A percentile compares a stretch with the other conserved stretches of the same genome.
Conservation (phyloP, 2,113 vertebrate genomes). For the Aviceda subcristata region DNA sequence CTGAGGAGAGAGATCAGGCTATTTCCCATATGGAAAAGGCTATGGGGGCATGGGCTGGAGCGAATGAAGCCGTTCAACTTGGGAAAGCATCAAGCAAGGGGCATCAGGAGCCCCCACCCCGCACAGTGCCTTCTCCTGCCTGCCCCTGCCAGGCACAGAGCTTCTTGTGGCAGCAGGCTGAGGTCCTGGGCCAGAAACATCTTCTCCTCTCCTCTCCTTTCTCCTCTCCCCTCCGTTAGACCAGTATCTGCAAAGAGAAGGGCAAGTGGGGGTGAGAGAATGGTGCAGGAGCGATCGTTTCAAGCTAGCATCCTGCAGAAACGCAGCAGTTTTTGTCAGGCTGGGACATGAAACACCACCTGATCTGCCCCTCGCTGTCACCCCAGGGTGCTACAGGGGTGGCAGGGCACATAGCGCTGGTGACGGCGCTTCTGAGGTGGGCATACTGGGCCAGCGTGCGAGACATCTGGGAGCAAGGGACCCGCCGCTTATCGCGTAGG, state of each 20-base stretch:
- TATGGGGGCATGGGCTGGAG: neutral
- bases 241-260: neutral
- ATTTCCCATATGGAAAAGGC: neutral
- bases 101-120: neutral
- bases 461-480: neutral
- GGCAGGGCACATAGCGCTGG: neutral
- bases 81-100: neutral
- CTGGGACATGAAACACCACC: neutral
- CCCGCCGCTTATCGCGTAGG: neutral
- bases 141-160: too few relatives aligned
- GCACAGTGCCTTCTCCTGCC: neutral
- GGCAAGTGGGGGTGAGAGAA: neutral
- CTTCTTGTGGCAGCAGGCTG: neutral
- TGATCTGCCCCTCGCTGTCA: neutral
- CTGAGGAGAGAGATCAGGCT: neutral
- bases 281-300: neutral
- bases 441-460: neutral
- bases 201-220: neutral
- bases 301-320: neutral
- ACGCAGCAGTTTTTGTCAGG: neutral
- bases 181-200: neutral
- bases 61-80: neutral
- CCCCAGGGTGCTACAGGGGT: neutral
- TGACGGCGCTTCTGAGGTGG: neutral
- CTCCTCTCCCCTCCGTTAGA: too few relatives aligned